These are phyloP conservation scores for Chrysogorgia sp. DNA, from an alignment of 92 coral and sea anemone species.

Conservation along the genomic window DNA sequence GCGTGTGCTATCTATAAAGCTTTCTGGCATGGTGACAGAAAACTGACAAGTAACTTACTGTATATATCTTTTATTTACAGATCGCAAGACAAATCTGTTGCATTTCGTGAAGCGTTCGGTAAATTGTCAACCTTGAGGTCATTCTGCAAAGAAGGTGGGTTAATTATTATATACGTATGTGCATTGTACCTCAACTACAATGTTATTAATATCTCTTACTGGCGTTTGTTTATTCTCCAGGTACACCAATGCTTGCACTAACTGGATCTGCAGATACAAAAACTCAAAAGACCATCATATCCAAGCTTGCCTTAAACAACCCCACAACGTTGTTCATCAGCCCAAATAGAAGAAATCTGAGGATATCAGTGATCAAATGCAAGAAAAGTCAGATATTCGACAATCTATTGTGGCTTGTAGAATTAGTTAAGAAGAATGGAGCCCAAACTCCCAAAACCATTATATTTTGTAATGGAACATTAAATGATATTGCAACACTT, in stretches of 20 bases:
- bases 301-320: background rate
- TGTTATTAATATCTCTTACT: background rate
- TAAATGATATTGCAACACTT: constrained; percentile 43
- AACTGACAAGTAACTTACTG: no score
- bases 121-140: constrained; percentile 22
- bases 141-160: constrained; percentile 26
- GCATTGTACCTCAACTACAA: no score
- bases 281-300: constrained; percentile 36
- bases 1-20: no score
- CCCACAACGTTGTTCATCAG: constrained; percentile 38
- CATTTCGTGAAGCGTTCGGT: constrained; percentile 39
- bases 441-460: constrained; percentile 53
- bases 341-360: constrained; percentile 58
- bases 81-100: background rate
- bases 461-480: constrained; percentile 62
- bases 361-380: constrained; percentile 53
- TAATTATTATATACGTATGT: no score
- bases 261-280: constrained; percentile 55
- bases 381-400: constrained; percentile 37
- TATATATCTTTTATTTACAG: no score
- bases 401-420: constrained; percentile 52
- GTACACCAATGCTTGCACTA: constrained; percentile 50
- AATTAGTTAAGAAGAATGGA: constrained; percentile 48
- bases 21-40: no score
- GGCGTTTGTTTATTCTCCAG: constrained; percentile 5